A percentile compares a stretch with the other conserved stretches of the same genome.
Evolutionary conservation across 2,888 invertebrate genomes (phyloP).

Genomic region (Watsonalla cultraria): DNA sequence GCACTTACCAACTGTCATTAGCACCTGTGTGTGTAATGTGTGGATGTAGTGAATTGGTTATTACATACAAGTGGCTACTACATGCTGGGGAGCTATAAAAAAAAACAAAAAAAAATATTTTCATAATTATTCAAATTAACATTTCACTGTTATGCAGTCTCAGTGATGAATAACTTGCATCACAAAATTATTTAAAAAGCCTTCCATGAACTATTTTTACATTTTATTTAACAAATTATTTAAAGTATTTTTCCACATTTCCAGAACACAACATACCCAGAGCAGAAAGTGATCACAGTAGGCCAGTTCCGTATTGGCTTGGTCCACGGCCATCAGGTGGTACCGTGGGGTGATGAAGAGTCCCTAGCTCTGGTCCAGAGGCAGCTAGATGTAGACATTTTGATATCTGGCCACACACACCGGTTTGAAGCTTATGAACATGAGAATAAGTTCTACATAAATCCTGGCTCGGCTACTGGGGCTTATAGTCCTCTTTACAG

Average conservation of each 20-base stretch:
- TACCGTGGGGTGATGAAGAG: constrained; percentile 98
- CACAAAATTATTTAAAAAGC: too few relatives aligned
- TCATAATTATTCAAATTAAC: too few relatives aligned
- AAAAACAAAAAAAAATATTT: too few relatives aligned
- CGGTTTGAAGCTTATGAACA: constrained; percentile 99
- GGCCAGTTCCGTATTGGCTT: constrained; percentile 99
- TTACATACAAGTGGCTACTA: neutral
- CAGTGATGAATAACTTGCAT: too few relatives aligned
- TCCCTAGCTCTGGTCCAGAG: constrained; percentile 95
- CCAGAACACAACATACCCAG: constrained; percentile 94
- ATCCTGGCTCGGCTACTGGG: constrained; percentile 99
- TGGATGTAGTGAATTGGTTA: too few relatives aligned
- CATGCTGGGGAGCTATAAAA: too few relatives aligned
- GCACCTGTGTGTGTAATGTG: too few relatives aligned
- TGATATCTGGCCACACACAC: constrained; percentile 99
- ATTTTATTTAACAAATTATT: too few relatives aligned
- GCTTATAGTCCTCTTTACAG: constrained; percentile 96
- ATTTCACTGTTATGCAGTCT: too few relatives aligned
- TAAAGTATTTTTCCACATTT: constrained; percentile 25
- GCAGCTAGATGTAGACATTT: constrained; percentile 98
- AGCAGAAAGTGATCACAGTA: constrained; percentile 99
- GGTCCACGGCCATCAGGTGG: constrained; percentile 98
- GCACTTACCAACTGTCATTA: too few relatives aligned
- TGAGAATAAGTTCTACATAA: constrained; percentile 99
- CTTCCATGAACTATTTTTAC: too few relatives aligned